Conservation (phyloP, 2,797 vertebrate species). For the Gymnoscopelus braueri region DNA sequence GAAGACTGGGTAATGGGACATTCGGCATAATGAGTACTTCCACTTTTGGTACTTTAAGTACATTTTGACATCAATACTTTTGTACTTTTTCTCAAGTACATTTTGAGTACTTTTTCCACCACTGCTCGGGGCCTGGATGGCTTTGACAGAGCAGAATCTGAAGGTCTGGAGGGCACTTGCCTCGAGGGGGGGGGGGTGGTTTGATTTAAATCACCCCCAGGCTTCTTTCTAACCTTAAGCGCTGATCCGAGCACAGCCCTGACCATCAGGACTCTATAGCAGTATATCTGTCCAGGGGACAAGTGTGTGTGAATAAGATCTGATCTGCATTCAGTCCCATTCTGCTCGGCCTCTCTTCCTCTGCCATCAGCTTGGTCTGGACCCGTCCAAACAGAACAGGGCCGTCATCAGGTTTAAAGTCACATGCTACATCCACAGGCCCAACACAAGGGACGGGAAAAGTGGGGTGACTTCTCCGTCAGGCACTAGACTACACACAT, state of each 20-base stretch:
- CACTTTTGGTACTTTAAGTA: too few species aligned
- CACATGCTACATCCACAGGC: constrained; percentile 64
- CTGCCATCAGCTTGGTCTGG: constrained; percentile 54
- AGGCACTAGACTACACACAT: constrained; percentile 55
- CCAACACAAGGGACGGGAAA: constrained; percentile 54
- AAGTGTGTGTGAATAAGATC: constrained; percentile 5
- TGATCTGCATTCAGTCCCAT: constrained; percentile 46
- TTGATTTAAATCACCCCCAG: too few species aligned
- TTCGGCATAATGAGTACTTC: too few species aligned
- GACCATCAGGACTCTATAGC: not conserved
- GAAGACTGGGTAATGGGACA: too few species aligned
- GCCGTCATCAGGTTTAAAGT: constrained; percentile 61
- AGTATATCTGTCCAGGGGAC: not conserved
- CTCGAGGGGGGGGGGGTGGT: too few species aligned
- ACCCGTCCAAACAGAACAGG: constrained; percentile 67
- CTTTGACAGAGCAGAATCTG: too few species aligned
- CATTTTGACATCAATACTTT: too few species aligned
- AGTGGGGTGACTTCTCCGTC: constrained; percentile 76
- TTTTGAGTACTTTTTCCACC: too few species aligned
- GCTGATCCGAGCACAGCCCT: too few species aligned
- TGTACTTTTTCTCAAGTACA: too few species aligned
- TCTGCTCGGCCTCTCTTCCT: constrained; percentile 38
- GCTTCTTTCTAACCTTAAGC: not conserved
- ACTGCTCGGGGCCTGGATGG: too few species aligned
- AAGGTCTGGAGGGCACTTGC: too few species aligned